Evolutionary conservation across 2,888 invertebrate genomes (phyloP).

Genomic region (Dioctria linearis): DNA sequence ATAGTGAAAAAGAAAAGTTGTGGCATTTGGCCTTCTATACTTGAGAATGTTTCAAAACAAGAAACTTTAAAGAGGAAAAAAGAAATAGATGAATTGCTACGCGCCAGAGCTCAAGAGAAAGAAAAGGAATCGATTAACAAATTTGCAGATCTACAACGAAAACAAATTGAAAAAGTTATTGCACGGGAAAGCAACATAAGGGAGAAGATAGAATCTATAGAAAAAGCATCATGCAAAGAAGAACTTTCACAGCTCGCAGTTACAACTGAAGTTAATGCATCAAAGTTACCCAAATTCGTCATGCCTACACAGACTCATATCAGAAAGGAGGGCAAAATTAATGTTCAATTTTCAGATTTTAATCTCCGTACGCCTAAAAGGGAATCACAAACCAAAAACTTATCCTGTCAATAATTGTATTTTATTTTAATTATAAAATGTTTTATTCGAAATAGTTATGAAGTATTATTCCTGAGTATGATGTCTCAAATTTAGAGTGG

Average conservation of each 20-base stretch:
- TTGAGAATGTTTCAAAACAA: constrained; percentile 66
- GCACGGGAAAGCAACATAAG: constrained; percentile 66
- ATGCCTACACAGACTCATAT: constrained; percentile 58
- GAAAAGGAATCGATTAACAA: constrained; percentile 66
- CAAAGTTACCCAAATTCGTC: neutral
- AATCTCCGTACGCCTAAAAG: constrained; percentile 66
- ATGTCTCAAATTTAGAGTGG: no score
- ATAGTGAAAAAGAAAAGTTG: constrained; percentile 66
- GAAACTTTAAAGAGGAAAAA: constrained; percentile 66
- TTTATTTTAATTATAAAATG: no score
- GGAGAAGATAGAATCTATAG: constrained; percentile 67
- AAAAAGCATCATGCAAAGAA: constrained; percentile 62
- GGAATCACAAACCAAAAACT: constrained; percentile 64
- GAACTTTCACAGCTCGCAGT: constrained; percentile 1
- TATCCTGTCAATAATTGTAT: no score
- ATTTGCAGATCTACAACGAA: constrained; percentile 66
- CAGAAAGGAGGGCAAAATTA: constrained; percentile 66
- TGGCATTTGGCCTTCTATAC: constrained; percentile 68
- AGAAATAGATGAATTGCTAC: constrained; percentile 66
- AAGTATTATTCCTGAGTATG: no score
- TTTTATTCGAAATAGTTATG: no score
- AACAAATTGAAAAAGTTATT: constrained; percentile 67
- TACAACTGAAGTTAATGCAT: neutral
- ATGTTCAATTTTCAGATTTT: constrained; percentile 66
- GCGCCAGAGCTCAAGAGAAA: constrained; percentile 66